Percentiles rank a stretch among this genome's conserved stretches.
These are phyloP conservation scores for Oreotrochilus melanogaster DNA, from an alignment of 2,113 vertebrate genomes.

Conservation along the genomic window DNA sequence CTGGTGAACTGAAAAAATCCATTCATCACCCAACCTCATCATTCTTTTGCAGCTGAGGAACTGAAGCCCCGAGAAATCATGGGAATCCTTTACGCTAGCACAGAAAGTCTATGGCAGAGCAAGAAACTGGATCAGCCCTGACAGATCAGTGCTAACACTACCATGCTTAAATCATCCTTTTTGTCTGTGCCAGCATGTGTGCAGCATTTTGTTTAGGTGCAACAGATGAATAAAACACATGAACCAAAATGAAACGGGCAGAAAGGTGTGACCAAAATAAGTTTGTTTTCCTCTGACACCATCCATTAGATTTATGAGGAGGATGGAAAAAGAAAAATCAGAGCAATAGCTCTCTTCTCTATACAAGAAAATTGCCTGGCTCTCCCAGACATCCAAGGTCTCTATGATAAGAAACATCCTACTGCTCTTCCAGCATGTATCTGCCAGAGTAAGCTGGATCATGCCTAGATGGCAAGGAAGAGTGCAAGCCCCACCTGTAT, in stretches of 20 bases:
- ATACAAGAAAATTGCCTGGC: not conserved
- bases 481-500: fast-evolving
- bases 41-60: not conserved
- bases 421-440: not conserved
- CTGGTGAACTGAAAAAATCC: not conserved
- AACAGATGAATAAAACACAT: not conserved
- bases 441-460: not conserved
- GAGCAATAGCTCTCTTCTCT: not conserved
- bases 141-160: not conserved
- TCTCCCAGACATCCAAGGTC: not conserved
- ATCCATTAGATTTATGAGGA: not conserved
- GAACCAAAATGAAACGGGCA: not conserved
- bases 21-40: not conserved
- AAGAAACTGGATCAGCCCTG: not conserved
- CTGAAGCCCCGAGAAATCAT: not conserved
- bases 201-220: not conserved
- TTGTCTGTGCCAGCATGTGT: not conserved
- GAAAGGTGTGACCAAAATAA: not conserved
- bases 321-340: not conserved
- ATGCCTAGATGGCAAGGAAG: not conserved
- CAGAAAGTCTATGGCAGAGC: not conserved
- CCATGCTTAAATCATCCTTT: not conserved
- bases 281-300: not conserved
- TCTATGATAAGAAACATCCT: not conserved
- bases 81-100: not conserved